phyloP scores from a whole-genome alignment of 2,797 vertebrate genomes.

The Characodon lateralis region DNA sequence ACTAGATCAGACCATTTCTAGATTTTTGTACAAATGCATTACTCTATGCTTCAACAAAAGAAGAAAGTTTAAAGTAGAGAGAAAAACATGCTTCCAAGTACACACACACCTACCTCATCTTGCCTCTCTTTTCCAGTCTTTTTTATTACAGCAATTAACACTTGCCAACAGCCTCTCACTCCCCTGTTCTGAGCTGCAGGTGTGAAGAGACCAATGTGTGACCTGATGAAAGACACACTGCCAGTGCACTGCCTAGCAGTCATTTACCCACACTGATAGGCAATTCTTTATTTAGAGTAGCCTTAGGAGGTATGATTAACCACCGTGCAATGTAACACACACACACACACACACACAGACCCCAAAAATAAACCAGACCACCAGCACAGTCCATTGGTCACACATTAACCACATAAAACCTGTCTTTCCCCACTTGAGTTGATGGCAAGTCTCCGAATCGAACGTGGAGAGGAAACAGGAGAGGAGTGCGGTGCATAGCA shows the following conservation, averaged over 20 bases:
- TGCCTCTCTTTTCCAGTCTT: conserved; percentile 41
- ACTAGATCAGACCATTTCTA: neutral
- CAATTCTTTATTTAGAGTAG: conserved; percentile 71
- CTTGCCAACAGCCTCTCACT: conserved; percentile 71
- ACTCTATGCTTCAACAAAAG: conserved; percentile 38
- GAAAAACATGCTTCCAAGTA: neutral
- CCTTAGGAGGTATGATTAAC: conserved; percentile 66
- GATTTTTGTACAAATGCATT: conserved; percentile 44
- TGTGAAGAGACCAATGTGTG: conserved; percentile 72
- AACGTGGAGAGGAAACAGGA: conserved; percentile 26
- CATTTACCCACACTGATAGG: conserved; percentile 70
- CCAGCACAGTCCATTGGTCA: conserved; percentile 44
- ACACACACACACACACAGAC: conserved; percentile 20
- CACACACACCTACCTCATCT: conserved; percentile 12
- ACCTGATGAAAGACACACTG: conserved; percentile 76
- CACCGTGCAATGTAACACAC: conserved; percentile 26
- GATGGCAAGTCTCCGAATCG: conserved; percentile 22
- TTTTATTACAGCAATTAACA: conserved; percentile 76
- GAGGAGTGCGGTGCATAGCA: conserved; percentile 22
- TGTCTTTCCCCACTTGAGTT: conserved; percentile 20
- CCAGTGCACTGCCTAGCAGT: conserved; percentile 65
- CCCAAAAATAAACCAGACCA: conserved; percentile 71
- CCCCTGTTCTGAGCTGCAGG: conserved; percentile 64
- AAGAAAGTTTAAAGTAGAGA: conserved; percentile 20
- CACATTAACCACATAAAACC: conserved; percentile 52